These are phyloP conservation scores for Pseudomugil tenellus DNA, from an alignment of 2,797 vertebrate genomes.

Conservation along the genomic window DNA sequence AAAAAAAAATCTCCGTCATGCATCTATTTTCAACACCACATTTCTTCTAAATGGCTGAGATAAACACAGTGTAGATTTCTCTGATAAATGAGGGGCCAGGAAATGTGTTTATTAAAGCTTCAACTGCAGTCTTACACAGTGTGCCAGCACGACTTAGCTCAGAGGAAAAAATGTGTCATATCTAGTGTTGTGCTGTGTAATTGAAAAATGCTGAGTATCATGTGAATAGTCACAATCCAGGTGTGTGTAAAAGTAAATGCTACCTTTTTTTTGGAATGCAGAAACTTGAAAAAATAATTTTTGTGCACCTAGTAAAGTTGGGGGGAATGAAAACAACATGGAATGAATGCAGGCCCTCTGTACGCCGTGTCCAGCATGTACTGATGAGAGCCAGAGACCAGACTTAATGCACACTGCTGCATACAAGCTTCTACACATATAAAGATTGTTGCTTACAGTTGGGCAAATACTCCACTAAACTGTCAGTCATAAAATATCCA, in stretches of 20 bases:
- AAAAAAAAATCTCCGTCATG: slow-evolving; percentile 24
- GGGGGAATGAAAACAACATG: slow-evolving; percentile 82
- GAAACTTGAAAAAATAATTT: slow-evolving; percentile 81
- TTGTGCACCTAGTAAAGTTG: slow-evolving; percentile 73
- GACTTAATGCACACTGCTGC: slow-evolving; percentile 69
- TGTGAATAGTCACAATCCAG: slow-evolving; percentile 71
- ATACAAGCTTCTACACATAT: slow-evolving; percentile 55
- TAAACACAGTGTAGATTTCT: slow-evolving; percentile 54
- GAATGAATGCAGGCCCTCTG: slow-evolving; percentile 84
- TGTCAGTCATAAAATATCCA: slow-evolving; percentile 38
- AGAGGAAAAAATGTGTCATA: slow-evolving; percentile 33
- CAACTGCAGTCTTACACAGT: slow-evolving; percentile 24
- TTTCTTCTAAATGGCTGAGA: slow-evolving; percentile 47
- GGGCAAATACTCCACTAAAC: slow-evolving; percentile 45
- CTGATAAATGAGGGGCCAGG: slow-evolving; percentile 50
- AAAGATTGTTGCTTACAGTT: slow-evolving; percentile 53
- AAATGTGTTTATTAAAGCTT: slow-evolving; percentile 56
- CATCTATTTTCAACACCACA: slow-evolving; percentile 44
- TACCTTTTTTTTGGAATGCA: slow-evolving; percentile 64
- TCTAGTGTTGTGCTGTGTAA: slow-evolving; percentile 41
- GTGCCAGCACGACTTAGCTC: slow-evolving; percentile 39
- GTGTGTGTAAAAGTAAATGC: slow-evolving; percentile 75
- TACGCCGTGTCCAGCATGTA: slow-evolving; percentile 71
- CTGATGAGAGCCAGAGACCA: slow-evolving; percentile 81
- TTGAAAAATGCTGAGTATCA: slow-evolving; percentile 65